Evolutionary conservation across 2,797 vertebrate genomes (phyloP).

Genomic region (Hydrocynus forskahlii): DNA sequence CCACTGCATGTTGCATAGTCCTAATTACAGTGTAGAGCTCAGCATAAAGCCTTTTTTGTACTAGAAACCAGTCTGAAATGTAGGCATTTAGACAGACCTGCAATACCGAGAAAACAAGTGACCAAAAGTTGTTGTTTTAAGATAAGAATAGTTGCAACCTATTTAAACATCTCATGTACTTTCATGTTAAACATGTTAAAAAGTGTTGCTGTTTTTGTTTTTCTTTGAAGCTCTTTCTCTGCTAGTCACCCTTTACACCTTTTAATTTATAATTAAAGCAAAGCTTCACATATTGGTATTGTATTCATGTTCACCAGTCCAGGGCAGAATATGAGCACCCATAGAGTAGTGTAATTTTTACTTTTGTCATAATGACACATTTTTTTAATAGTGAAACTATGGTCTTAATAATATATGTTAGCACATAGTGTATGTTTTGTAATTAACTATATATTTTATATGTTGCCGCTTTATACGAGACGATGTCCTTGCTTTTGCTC

Average conservation of each 20-base stretch:
- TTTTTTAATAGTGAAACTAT: constrained; percentile 82
- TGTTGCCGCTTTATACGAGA: constrained; percentile 85
- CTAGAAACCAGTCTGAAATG: constrained; percentile 87
- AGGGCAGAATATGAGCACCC: constrained; percentile 85
- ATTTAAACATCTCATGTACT: constrained; percentile 64
- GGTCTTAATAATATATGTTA: constrained; percentile 93
- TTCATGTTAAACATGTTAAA: constrained; percentile 76
- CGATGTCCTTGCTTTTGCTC: constrained; percentile 51
- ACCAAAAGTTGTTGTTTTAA: constrained; percentile 3
- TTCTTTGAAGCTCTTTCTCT: constrained; percentile 50
- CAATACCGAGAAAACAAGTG: constrained; percentile 7
- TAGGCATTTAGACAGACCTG: constrained; percentile 65
- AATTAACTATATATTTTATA: constrained; percentile 86
- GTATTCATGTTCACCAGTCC: constrained; percentile 77
- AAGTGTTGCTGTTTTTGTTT: constrained; percentile 65
- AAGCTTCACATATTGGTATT: constrained; percentile 79
- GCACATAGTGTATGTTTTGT: constrained; percentile 90
- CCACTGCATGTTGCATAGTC: constrained; percentile 84
- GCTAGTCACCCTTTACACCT: constrained; percentile 53
- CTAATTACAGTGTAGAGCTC: constrained; percentile 83
- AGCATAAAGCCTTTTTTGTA: constrained; percentile 81
- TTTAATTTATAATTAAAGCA: constrained; percentile 83
- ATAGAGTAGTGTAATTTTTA: constrained; percentile 76
- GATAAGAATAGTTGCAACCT: constrained; percentile 15
- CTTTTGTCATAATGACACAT: constrained; percentile 79